These are phyloP conservation scores for Coracias cyanogaster DNA, from an alignment of 2,797 vertebrate species.

Conservation along the genomic window DNA sequence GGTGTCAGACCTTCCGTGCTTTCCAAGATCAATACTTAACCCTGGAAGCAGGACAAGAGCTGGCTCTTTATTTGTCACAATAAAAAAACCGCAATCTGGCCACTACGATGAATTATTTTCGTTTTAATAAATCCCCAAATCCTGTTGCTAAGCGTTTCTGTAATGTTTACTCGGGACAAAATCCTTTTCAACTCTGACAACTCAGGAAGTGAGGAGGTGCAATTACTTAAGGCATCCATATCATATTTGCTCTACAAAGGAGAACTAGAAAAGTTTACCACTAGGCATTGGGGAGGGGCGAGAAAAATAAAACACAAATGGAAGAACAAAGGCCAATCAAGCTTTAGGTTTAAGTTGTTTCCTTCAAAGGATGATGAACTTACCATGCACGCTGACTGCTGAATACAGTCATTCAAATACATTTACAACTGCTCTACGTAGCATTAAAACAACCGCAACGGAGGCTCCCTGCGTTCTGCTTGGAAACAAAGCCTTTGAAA, in stretches of 20 bases:
- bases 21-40: not conserved
- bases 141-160: not conserved
- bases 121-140: not conserved
- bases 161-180: constrained; percentile 4
- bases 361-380: not conserved
- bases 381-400: not conserved
- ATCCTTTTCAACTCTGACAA: constrained; percentile 10
- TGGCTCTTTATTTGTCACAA: not conserved
- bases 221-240: not conserved
- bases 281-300: not conserved
- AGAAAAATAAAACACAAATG: not conserved
- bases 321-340: not conserved
- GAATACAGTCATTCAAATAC: not conserved
- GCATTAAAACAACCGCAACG: not conserved
- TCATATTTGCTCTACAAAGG: not conserved
- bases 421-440: not conserved
- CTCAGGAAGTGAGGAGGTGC: not conserved
- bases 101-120: not conserved
- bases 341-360: not conserved
- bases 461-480: not conserved
- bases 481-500: not conserved
- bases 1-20: not conserved
- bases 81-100: not conserved
- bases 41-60: not conserved
- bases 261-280: not conserved